Conservation (phyloP, 2,888 invertebrate genomes). For the Spialia ferax region DNA sequence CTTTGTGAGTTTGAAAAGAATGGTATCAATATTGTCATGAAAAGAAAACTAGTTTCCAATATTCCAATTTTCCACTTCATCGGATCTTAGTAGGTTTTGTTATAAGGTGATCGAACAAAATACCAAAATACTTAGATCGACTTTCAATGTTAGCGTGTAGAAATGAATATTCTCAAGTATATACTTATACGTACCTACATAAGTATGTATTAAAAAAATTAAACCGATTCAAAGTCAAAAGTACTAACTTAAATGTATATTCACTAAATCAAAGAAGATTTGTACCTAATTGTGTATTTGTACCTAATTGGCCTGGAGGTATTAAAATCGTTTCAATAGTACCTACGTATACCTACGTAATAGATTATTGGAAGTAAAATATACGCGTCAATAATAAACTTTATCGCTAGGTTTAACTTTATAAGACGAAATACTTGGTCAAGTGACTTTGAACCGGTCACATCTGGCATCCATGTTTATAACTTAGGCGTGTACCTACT, state of each 20-base stretch:
- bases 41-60: slow-evolving; percentile 46
- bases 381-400: not conserved
- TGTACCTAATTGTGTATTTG: too few relatives aligned
- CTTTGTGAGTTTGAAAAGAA: slow-evolving; percentile 42
- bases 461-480: slow-evolving; percentile 10
- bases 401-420: not conserved
- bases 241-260: too few relatives aligned
- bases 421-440: slow-evolving; percentile 3
- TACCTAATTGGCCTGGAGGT: too few relatives aligned
- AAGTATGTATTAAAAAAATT: too few relatives aligned
- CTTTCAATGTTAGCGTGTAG: not conserved
- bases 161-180: not conserved
- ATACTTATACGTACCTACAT: not conserved
- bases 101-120: slow-evolving; percentile 47
- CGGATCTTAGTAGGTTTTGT: slow-evolving; percentile 42
- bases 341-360: too few relatives aligned
- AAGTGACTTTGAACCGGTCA: not conserved
- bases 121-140: slow-evolving; percentile 44
- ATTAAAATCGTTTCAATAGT: not conserved
- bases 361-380: not conserved
- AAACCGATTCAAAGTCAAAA: too few relatives aligned
- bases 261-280: too few relatives aligned
- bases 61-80: slow-evolving; percentile 51
- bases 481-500: not conserved
- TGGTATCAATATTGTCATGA: slow-evolving; percentile 48